These are phyloP conservation scores for Papilio xuthus DNA, from an alignment of 1,140 invertebrate species.

Conservation along the genomic window DNA sequence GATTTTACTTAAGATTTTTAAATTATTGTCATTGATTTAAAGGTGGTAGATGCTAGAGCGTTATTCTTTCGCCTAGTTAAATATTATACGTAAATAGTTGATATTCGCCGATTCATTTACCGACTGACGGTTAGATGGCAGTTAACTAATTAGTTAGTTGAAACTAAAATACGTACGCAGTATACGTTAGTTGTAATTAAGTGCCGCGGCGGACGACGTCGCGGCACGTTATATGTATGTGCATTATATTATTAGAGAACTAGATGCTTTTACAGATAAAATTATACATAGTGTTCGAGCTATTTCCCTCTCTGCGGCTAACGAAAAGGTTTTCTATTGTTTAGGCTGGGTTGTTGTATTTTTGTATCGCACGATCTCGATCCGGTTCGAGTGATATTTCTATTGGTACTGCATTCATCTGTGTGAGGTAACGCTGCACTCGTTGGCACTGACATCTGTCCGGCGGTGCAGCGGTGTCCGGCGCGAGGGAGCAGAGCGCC, in stretches of 20 bases:
- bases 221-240: conserved; percentile 66
- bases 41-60: conserved; percentile 76
- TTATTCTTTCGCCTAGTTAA: conserved; percentile 74
- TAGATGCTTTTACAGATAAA: conserved; percentile 72
- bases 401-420: not conserved
- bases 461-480: not conserved
- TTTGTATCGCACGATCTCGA: conserved; percentile 57
- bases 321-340: conserved; percentile 51
- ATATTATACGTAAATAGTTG: conserved; percentile 71
- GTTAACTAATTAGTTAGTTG: conserved; percentile 73
- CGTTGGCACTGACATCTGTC: not conserved
- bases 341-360: conserved; percentile 69
- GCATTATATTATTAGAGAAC: conserved; percentile 68
- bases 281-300: conserved; percentile 63
- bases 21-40: conserved; percentile 79
- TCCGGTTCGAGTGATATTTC: not conserved
- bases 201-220: conserved; percentile 46
- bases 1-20: conserved; percentile 76
- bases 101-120: conserved; percentile 64
- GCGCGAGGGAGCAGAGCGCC: not conserved
- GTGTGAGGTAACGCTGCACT: not conserved
- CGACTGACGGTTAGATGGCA: conserved; percentile 61
- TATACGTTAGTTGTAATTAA: conserved; percentile 79
- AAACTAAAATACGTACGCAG: conserved; percentile 76
- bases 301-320: conserved; percentile 55